Evolutionary conservation across 2,797 vertebrate species (phyloP), one percentile per base, ranked within the genome.

Genomic region (Fistularia tabacaria): DNA sequence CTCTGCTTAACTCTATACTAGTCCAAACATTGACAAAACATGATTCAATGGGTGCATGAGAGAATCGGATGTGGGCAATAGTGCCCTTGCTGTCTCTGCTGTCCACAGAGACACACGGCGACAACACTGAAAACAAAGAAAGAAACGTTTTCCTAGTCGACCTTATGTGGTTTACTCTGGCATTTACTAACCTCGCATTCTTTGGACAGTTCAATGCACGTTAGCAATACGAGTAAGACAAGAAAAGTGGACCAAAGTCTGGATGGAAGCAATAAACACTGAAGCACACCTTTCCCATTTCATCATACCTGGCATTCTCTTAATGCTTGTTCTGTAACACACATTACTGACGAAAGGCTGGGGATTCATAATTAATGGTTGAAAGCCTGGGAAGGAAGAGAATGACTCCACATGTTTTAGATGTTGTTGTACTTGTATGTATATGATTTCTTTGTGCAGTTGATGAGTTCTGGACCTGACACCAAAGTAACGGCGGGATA

Each of bases 261-360:
- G 54, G 66, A 59, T 50, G 41, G 52, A 74, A 87, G 83, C 84
- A 87, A 86, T 87, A 85, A 77, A 63, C 47, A 58, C 15, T 63
- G 14, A 78, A 72, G 69, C 50, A 72, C 71, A 72, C 3, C 11
- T 72, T 59, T 39, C 14, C 15, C 4, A 15, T 8, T 25, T 57
- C 25, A 25, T 25, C 25, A 3, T 25, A 25, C 2, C 25, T 5
- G 25, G 25, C 25, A 25, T 38, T 53, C 51, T 53, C 25, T 8
- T 25, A 14, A 48, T 54, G 8, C 37, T 51, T 63, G 7, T 52
- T 10, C 56, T 41, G 14, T 57, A 43, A 62, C 15, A 47, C 25
- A 53, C 14, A 6, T 41, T 9, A 6, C 63, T 25, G 25, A 25
- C 25, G 25, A 5, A 40, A 67, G 62, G 38, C 55, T 56, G 53